Base-by-base conservation (phyloP, 2,888 invertebrate genomes). In the Pocota personata region DNA sequence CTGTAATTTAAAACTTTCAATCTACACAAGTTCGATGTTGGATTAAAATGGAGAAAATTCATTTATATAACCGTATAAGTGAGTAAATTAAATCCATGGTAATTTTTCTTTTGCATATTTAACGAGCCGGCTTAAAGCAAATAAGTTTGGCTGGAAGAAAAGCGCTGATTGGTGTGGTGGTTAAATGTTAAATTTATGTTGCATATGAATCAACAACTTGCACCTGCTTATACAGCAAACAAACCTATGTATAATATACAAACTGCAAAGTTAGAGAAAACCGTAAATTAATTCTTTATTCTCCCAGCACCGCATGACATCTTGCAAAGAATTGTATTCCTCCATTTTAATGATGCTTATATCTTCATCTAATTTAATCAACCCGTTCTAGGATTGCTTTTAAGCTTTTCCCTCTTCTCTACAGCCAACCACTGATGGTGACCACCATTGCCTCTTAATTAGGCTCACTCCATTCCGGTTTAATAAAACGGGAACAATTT, bases 341-440 rank as follows among this genome's bases (percentile, higher is more conserved):
- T 12, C 14, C 35, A 27, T 50, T 40, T 52, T 12, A 40, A 32
- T 37, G 60, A 48, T 43, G 48, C 62, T 62, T 40, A 30, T 19
- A 62, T 37, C 60, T 73, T 43, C 48, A 73, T 52, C 62, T 62
- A 30, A 73, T 62, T 62, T 30, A 50, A 52, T 62, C 40, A 73
- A 73, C 73, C 21, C 40, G 73, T 73, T 72, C 58, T 37, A 12
- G 58, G 21, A 14, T 35, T 35, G 35, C 30, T 43, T 52, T 2
- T 21, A 14, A 57, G 35, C 6, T 32, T 24, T 4, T 21, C 32
- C 10, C 48, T 3, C 3, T 19, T 32, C 40, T 55, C 30, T 30
- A 19, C 19, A 8, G 14, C 19, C 0, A 21, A 12, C 14, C 7
- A 24, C 7, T 10, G 48, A 1, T 48, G 35, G 35, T 8, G 50